Percentiles rank a stretch among this genome's conserved stretches.
Evolutionary conservation across 2,888 invertebrate species (phyloP).

Genomic region (Megamerina dolium): DNA sequence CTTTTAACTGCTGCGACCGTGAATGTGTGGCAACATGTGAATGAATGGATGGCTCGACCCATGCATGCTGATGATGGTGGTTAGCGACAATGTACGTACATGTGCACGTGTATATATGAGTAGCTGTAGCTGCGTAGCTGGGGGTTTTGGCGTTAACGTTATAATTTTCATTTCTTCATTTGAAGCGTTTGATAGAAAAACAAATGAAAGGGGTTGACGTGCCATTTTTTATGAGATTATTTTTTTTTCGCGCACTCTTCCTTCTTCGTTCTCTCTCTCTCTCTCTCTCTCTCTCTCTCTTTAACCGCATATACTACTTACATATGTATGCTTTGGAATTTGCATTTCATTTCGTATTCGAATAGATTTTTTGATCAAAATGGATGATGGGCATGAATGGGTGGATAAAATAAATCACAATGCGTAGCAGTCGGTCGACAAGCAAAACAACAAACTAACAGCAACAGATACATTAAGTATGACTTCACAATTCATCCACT

Average conservation of each 20-base stretch:
- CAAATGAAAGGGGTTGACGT: too few species aligned
- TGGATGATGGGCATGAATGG: constrained; percentile 29
- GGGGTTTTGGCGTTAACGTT: constrained; percentile 8
- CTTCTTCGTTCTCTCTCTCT: not conserved
- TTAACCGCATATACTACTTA: constrained; percentile 1
- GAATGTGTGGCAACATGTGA: not conserved
- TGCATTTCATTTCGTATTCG: constrained; percentile 37
- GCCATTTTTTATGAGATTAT: not conserved
- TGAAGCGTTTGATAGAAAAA: too few species aligned
- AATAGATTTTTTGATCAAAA: constrained; percentile 35
- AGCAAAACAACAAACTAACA: constrained; percentile 3
- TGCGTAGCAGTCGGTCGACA: constrained; percentile 21
- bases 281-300: not conserved
- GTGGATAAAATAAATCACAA: constrained; percentile 37
- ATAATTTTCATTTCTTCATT: too few species aligned
- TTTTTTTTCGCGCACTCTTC: not conserved
- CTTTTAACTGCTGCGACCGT: constrained; percentile 6
- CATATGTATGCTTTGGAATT: constrained; percentile 25
- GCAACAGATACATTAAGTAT: constrained; percentile 34
- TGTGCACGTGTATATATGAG: not conserved
- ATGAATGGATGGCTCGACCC: too few species aligned
- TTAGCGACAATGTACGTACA: not conserved
- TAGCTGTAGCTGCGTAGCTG: not conserved
- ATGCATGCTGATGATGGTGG: too few species aligned
- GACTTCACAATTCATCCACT: constrained; percentile 10